Evolutionary conservation across 2,113 vertebrate genomes (phyloP), one percentile per base, ranked within the genome.

Genomic region (Gasterosteus aculeatus): DNA sequence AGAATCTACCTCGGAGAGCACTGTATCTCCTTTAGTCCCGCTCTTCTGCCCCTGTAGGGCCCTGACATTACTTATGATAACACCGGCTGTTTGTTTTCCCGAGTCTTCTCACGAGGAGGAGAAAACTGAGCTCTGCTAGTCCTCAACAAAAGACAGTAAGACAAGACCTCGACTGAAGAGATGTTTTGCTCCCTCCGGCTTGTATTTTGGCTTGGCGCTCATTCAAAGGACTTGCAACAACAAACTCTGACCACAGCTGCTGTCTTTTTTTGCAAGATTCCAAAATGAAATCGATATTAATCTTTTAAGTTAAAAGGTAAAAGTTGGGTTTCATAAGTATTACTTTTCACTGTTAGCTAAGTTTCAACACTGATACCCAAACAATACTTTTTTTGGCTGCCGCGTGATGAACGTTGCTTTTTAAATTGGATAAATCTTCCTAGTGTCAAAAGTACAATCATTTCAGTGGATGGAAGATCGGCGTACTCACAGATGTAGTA

Each of bases 401-500:
- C 39, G 46, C 44, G 49, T n/a, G 33, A 41, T 51, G 1, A 65
- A 35, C 8, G 8, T 64, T n/a, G 18, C 35, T 61, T 26, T 26
- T 26, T 26, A 26, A 26, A 26, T 35, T 35, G 33, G 33, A 35
- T 35, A 35, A 3, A 35, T 35, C 33, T 35, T 2, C 31, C 38
- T 18, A 0, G n/a, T 46, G 29, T 14, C 10, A 41, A 49, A 58
- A 47, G 19, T 14, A n/a, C n/a, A 60, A 19, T 5, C 0, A 49
- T 14, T 51, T 44, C 19, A 33, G 46, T 44, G 10, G 60, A 46
- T n/a, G 22, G 49, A 2, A 42, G 26, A 2, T 16, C 7, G 3
- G n/a, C 1, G 79, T 96, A 99, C 98, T 99, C 91, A 99, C 98
- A 99, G 94, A 99, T 99, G 83, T 99, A 99, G 92, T 97, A 99